phyloP scores from a whole-genome alignment of 2,113 vertebrate genomes.

The Triplophysa dalaica region DNA sequence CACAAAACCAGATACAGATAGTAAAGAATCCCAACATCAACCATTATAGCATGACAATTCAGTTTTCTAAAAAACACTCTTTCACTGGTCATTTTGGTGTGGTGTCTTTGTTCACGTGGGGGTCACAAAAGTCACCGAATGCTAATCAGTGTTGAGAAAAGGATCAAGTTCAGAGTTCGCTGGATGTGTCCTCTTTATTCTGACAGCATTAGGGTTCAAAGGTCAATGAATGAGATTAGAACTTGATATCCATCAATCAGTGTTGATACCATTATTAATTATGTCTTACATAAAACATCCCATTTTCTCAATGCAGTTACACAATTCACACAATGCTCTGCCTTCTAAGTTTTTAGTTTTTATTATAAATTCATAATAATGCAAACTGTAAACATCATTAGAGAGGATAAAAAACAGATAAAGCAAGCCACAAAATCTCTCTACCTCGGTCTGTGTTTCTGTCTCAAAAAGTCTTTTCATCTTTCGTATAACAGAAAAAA shows the following conservation, averaged over 20 bases:
- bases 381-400: no score
- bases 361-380: no score
- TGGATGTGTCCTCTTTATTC: slow-evolving; percentile 29
- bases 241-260: background rate
- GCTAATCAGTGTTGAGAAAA: background rate
- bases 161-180: slow-evolving; percentile 27
- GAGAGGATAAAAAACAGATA: background rate
- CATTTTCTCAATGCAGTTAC: no score
- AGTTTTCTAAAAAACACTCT: no score
- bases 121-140: no score
- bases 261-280: background rate
- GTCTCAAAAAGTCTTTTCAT: background rate
- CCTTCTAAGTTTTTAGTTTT: no score
- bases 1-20: no score
- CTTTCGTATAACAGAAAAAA: background rate
- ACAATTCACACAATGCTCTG: no score
- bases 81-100: background rate
- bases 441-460: background rate
- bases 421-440: background rate
- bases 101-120: slow-evolving; percentile 21
- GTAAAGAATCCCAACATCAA: no score
- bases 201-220: background rate
- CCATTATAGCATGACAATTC: no score
- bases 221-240: slow-evolving; percentile 6
- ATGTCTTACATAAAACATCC: no score